Evolutionary conservation across 2,113 vertebrate genomes (phyloP).

Genomic region (Podarcis raffonei): DNA sequence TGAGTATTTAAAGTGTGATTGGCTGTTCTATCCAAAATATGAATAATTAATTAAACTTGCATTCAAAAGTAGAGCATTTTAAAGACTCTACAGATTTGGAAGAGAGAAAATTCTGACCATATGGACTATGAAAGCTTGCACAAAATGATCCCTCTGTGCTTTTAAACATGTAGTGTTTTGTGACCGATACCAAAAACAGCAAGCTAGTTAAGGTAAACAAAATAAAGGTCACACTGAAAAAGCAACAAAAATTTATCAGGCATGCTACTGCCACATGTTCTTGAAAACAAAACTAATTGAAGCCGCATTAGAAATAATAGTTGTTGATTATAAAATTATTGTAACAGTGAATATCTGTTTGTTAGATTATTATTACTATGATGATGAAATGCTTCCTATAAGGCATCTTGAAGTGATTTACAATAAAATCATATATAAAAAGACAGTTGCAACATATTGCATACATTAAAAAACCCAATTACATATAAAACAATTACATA

Average conservation of each 20-base stretch:
- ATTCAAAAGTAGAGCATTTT: background rate
- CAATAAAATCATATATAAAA: background rate
- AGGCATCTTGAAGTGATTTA: too few relatives aligned
- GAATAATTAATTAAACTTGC: background rate
- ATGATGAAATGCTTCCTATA: too few relatives aligned
- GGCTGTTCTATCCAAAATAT: background rate
- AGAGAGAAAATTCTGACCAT: background rate
- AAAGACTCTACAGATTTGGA: background rate
- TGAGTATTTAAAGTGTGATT: background rate
- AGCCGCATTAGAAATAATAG: background rate
- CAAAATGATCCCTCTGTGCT: background rate
- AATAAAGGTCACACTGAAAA: background rate
- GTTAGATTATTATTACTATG: background rate
- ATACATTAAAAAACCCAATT: too few relatives aligned
- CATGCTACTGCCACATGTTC: background rate
- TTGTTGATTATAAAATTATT: background rate
- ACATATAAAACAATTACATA: too few relatives aligned
- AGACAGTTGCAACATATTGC: too few relatives aligned
- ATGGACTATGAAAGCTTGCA: background rate
- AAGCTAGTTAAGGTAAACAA: slow-evolving; percentile 5
- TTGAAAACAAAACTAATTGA: background rate
- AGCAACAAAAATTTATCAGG: background rate
- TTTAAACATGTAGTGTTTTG: background rate
- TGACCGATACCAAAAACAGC: slow-evolving; percentile 3
- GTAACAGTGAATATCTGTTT: background rate